Evolutionary conservation across 2,797 vertebrate genomes (phyloP).

Genomic region (Sandelia bainsii): DNA sequence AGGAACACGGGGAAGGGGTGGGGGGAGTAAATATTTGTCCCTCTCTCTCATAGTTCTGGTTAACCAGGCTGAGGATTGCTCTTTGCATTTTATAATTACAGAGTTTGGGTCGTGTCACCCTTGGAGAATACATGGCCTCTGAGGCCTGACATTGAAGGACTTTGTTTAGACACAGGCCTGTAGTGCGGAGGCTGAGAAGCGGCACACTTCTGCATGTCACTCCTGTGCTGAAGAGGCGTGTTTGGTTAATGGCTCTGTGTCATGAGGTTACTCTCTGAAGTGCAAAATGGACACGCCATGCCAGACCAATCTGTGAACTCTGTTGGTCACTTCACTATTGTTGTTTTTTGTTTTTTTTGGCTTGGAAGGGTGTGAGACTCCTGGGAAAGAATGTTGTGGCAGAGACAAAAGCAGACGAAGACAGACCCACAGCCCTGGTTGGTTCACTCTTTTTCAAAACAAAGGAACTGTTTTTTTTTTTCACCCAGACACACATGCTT

Average conservation of each 20-base stretch:
- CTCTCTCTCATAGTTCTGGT: constrained; percentile 82
- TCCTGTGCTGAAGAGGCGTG: constrained; percentile 21
- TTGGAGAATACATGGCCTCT: constrained; percentile 63
- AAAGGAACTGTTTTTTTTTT: constrained; percentile 14
- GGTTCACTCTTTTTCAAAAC: constrained; percentile 12
- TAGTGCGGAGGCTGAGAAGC: constrained; percentile 15
- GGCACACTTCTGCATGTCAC: constrained; percentile 37
- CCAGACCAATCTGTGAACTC: constrained; percentile 38
- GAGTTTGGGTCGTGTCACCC: constrained; percentile 77
- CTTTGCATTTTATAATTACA: constrained; percentile 81
- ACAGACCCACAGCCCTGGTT: constrained; percentile 26
- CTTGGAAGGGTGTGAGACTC: constrained; percentile 41
- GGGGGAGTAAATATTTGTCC: constrained; percentile 72
- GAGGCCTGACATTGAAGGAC: constrained; percentile 46
- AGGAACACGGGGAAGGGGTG: constrained; percentile 46
- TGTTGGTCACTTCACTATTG: constrained; percentile 15
- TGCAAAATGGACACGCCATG: neutral
- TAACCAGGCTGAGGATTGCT: constrained; percentile 83
- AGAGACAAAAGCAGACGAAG: constrained; percentile 43
- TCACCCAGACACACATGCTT: neutral
- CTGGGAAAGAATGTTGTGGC: constrained; percentile 52
- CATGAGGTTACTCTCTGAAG: constrained; percentile 19
- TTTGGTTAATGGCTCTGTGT: constrained; percentile 28
- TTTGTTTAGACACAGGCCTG: constrained; percentile 19
- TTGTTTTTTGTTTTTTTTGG: constrained; percentile 5